phyloP scores from a whole-genome alignment of 2,888 invertebrate species.

The Dexiosoma caninum region DNA sequence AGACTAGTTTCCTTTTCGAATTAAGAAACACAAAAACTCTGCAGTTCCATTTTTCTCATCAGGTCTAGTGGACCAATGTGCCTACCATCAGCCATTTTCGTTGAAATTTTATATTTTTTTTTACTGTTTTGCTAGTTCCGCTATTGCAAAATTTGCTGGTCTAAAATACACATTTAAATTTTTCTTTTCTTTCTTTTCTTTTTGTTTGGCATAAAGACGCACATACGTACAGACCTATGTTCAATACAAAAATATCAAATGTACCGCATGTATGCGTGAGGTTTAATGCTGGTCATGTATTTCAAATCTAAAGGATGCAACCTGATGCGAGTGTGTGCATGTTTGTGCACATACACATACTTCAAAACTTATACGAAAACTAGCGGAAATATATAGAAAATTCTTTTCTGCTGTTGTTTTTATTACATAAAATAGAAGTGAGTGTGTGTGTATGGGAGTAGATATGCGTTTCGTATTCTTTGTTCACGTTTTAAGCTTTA shows the following conservation, averaged over 20 bases:
- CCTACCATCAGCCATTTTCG: constrained; percentile 10
- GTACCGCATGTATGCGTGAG: constrained; percentile 62
- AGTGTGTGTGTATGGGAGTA: neutral
- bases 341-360: neutral
- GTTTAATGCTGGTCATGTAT: constrained; percentile 44
- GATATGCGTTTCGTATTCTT: constrained; percentile 49
- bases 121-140: constrained; percentile 9
- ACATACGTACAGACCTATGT: neutral
- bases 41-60: neutral
- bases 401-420: constrained; percentile 33
- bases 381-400: constrained; percentile 41
- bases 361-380: constrained; percentile 35
- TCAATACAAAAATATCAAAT: constrained; percentile 10
- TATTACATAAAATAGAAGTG: neutral
- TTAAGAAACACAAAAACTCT: no score
- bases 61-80: neutral
- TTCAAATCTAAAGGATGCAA: constrained; percentile 45
- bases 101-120: constrained; percentile 11
- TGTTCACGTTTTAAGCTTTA: constrained; percentile 36
- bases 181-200: constrained; percentile 28
- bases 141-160: constrained; percentile 41
- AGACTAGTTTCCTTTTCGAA: no score
- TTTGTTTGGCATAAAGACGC: neutral
- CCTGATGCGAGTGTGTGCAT: neutral
- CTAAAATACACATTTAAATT: constrained; percentile 16